phyloP scores from a whole-genome alignment of 1,140 invertebrate genomes.

The Chelonus insularis region DNA sequence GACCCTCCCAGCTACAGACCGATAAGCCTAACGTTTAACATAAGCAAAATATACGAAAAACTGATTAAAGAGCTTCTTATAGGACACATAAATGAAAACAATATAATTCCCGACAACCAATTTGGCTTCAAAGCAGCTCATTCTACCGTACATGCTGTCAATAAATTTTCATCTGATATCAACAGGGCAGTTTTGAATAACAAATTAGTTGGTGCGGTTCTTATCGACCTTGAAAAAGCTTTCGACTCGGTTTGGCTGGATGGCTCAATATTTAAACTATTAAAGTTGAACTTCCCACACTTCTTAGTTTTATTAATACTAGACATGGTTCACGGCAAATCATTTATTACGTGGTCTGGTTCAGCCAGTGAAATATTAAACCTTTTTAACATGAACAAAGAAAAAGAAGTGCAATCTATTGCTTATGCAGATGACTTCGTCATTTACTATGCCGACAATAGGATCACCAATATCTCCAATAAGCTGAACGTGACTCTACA shows the following conservation, averaged over 20 bases:
- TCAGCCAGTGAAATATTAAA: too few relatives aligned
- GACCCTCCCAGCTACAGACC: constrained; percentile 30
- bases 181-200: not conserved
- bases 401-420: too few relatives aligned
- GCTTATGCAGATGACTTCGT: too few relatives aligned
- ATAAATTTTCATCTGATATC: not conserved
- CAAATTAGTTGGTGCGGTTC: not conserved
- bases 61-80: not conserved
- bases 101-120: constrained; percentile 1
- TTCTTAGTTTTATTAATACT: too few relatives aligned
- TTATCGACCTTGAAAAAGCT: not conserved
- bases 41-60: constrained; percentile 27
- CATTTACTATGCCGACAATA: too few relatives aligned
- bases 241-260: constrained; percentile 8
- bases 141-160: not conserved
- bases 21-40: constrained; percentile 31
- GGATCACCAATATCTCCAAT: too few relatives aligned
- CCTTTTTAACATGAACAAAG: too few relatives aligned
- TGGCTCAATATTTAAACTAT: too few relatives aligned
- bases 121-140: not conserved
- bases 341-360: too few relatives aligned
- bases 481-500: too few relatives aligned
- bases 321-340: too few relatives aligned
- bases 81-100: not conserved
- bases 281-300: too few relatives aligned